Evolutionary conservation across 2,888 invertebrate species (phyloP).

Genomic region (Hirtodrosophila histrioides): DNA sequence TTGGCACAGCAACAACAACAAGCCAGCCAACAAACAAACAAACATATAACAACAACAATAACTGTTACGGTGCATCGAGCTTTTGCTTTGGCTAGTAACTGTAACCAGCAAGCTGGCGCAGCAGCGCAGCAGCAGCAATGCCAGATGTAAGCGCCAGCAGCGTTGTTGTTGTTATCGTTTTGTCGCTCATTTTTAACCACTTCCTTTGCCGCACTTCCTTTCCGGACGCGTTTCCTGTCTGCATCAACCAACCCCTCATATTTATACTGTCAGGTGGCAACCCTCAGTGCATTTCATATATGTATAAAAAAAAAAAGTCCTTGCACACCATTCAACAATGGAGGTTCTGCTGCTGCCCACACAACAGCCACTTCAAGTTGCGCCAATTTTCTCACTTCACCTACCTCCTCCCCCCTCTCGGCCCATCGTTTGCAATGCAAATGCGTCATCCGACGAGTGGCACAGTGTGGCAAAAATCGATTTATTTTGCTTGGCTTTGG

Average conservation of each 20-base stretch:
- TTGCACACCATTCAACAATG: slow-evolving; percentile 8
- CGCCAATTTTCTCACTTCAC: slow-evolving; percentile 24
- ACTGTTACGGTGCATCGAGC: slow-evolving; percentile 69
- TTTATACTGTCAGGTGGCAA: slow-evolving; percentile 61
- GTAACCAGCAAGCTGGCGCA: slow-evolving; percentile 50
- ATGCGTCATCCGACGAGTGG: slow-evolving; percentile 41
- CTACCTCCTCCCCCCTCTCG: background rate
- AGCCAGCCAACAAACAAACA: slow-evolving; percentile 14
- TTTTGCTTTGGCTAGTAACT: slow-evolving; percentile 59
- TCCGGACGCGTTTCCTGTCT: slow-evolving; percentile 63
- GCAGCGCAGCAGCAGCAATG: slow-evolving; percentile 20
- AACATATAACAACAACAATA: slow-evolving; percentile 43
- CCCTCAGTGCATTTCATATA: slow-evolving; percentile 23
- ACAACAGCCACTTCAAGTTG: slow-evolving; percentile 20
- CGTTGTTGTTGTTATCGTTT: slow-evolving; percentile 41
- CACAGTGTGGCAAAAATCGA: slow-evolving; percentile 55
- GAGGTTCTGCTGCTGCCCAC: slow-evolving; percentile 22
- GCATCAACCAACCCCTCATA: slow-evolving; percentile 40
- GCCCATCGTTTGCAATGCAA: slow-evolving; percentile 13
- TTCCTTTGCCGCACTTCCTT: slow-evolving; percentile 73
- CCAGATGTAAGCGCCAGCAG: slow-evolving; percentile 25
- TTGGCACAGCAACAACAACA: slow-evolving; percentile 71
- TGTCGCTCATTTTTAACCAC: slow-evolving; percentile 64
- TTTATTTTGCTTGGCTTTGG: slow-evolving; percentile 5
- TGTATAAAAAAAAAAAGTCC: slow-evolving; percentile 1